Percentiles rank a stretch among this genome's conserved stretches.
Evolutionary conservation across 2,113 vertebrate species (phyloP).

Genomic region (Arenaria interpres): DNA sequence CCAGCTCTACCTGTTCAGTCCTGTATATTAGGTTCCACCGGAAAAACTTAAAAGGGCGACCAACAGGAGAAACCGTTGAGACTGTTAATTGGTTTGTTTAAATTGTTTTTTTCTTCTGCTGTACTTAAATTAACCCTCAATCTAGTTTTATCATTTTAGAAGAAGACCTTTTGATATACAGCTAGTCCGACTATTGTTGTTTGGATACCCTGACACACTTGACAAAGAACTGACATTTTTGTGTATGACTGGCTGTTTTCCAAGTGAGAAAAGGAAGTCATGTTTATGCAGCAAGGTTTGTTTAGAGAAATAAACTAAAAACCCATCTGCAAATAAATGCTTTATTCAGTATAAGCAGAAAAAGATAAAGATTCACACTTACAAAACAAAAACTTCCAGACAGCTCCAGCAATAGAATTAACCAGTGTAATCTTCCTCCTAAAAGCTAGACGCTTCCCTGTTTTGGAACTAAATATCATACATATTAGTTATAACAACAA

Average conservation of each 20-base stretch:
- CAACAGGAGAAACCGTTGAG: neutral
- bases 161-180: neutral
- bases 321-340: neutral
- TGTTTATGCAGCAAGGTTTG: neutral
- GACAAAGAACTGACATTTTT: neutral
- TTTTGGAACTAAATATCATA: neutral
- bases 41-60: neutral
- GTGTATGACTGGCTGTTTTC: neutral
- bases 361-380: neutral
- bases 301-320: neutral
- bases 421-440: neutral
- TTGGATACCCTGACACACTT: neutral
- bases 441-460: neutral
- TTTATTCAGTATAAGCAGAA: neutral
- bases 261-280: neutral
- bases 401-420: neutral
- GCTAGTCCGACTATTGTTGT: neutral
- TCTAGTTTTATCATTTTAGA: neutral
- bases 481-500: neutral
- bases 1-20: neutral
- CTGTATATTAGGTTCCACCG: neutral
- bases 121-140: neutral
- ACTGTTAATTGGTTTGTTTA: neutral
- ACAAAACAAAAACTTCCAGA: neutral
- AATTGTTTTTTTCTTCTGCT: neutral